Evolutionary conservation across 2,113 vertebrate species (phyloP).

Genomic region (Hippocampus abdominalis): DNA sequence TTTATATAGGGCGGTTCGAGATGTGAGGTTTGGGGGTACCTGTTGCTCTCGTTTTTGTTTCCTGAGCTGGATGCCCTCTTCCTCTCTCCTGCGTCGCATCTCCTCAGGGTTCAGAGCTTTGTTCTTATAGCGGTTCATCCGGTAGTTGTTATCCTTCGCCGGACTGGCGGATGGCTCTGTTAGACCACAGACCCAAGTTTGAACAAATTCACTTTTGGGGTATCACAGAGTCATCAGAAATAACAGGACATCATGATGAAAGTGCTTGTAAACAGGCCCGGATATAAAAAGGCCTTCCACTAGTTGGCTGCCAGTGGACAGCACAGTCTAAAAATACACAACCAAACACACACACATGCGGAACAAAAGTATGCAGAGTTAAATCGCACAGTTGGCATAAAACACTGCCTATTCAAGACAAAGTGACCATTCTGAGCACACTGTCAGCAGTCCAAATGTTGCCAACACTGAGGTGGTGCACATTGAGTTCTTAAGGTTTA

Average conservation of each 20-base stretch:
- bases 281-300: slow-evolving; percentile 31
- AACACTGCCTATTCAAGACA: slow-evolving; percentile 45
- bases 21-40: slow-evolving; percentile 56
- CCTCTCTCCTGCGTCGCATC: slow-evolving; percentile 92
- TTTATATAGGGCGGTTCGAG: background rate
- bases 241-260: slow-evolving; percentile 34
- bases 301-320: slow-evolving; percentile 27
- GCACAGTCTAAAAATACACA: slow-evolving; percentile 39
- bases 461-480: slow-evolving; percentile 22
- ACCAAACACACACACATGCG: background rate
- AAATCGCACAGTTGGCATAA: slow-evolving; percentile 58
- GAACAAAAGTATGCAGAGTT: slow-evolving; percentile 48
- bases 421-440: slow-evolving; percentile 55
- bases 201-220: background rate
- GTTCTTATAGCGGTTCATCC: slow-evolving; percentile 99
- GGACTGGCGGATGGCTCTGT: slow-evolving; percentile 92
- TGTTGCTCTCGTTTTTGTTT: slow-evolving; percentile 98
- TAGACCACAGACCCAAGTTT: slow-evolving; percentile 3
- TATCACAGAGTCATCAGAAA: slow-evolving; percentile 17
- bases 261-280: slow-evolving; percentile 15
- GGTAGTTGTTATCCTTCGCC: slow-evolving; percentile 90
- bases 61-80: slow-evolving; percentile 94
- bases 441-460: slow-evolving; percentile 49
- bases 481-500: background rate
- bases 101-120: slow-evolving; percentile 97